Base-by-base conservation (phyloP, 2,113 vertebrate species). In the Cinclus mexicanus region DNA sequence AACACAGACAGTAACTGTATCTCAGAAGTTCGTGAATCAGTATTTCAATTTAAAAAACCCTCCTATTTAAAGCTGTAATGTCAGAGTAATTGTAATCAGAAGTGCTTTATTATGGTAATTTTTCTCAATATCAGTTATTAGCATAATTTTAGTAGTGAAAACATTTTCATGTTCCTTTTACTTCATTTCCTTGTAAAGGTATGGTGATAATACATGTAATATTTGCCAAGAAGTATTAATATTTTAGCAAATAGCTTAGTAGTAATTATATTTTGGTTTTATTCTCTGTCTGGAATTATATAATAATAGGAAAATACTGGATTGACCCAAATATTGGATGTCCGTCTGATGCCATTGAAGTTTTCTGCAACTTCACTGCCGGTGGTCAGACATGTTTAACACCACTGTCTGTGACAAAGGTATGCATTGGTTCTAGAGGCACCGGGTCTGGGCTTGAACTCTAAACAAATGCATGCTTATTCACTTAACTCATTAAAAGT, bases 301-400 rank as follows among this genome's bases (percentile, higher is more conserved):
- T 91, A 67, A 81, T 87, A 67, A 92, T 63, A 99, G 99, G 98
- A 95, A 98, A 98, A 97, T 99, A 99, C 97, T 99, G 99, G 99
- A 98, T 99, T 90, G 99, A 99, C 97, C 99, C 99, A 89, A 99
- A 99, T 97, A 97, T 99, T 64, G 99, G 99, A 77, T 99, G 99
- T 90, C 98, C 98, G 74, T 99, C 99, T 79, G 99, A 99, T 97
- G 98, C 99, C 79, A 98, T 99, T 96, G 98, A 99, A 92, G 99
- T 99, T 94, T 99, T 99, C 97, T 99, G 99, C 96, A 99, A 99
- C 96, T 99, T 99, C 83, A 99, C 98, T 78, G 98, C 99, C 69
- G 99, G 99, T n/a, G 99, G 99, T 57, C 99, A 99, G 97, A 99
- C 99, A 4, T 99, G 99, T 95, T 97, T 99, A 97, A 97, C 98